Conservation (phyloP, 2,888 invertebrate genomes). For the Hypomecis atomaria region DNA sequence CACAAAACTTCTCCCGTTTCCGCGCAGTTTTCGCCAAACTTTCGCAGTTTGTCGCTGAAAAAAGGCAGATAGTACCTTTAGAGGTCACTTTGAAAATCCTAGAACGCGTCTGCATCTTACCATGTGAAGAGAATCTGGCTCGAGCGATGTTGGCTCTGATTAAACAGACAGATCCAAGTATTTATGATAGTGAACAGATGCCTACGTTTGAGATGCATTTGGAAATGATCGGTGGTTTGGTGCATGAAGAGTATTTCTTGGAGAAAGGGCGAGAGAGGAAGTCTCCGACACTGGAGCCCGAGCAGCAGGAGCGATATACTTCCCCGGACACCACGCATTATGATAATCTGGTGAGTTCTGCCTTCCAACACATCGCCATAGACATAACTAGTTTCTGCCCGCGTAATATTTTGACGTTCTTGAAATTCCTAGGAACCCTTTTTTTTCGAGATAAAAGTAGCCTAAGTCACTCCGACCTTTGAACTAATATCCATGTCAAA, state of each 20-base stretch:
- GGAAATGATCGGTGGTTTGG: slow-evolving; percentile 35
- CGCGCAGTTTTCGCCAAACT: slow-evolving; percentile 65
- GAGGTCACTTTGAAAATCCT: slow-evolving; percentile 58
- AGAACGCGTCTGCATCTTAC: slow-evolving; percentile 69
- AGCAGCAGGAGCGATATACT: slow-evolving; percentile 45
- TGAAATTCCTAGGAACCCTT: too few relatives aligned
- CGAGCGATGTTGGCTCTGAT: slow-evolving; percentile 59
- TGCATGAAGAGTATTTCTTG: slow-evolving; percentile 48
- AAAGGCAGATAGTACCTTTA: slow-evolving; percentile 50
- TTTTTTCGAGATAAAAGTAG: too few relatives aligned
- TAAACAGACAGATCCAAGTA: slow-evolving; percentile 53
- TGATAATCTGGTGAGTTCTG: slow-evolving; percentile 63
- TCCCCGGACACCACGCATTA: slow-evolving; percentile 70
- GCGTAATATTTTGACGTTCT: neutral
- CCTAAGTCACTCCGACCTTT: too few relatives aligned
- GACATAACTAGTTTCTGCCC: neutral
- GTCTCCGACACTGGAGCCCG: neutral
- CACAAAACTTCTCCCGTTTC: slow-evolving; percentile 74
- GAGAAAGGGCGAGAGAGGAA: slow-evolving; percentile 27
- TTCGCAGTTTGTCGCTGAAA: slow-evolving; percentile 55
- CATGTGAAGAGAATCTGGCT: slow-evolving; percentile 56
- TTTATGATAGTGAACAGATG: slow-evolving; percentile 58
- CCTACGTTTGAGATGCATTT: slow-evolving; percentile 58
- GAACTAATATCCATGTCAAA: too few relatives aligned
- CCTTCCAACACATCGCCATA: neutral